Percentiles rank a stretch among this genome's conserved stretches.
Evolutionary conservation across 30 jellyfish, hydroid and myxozoan genomes (phyloP).

Genomic region (Rhopilema esculentum): DNA sequence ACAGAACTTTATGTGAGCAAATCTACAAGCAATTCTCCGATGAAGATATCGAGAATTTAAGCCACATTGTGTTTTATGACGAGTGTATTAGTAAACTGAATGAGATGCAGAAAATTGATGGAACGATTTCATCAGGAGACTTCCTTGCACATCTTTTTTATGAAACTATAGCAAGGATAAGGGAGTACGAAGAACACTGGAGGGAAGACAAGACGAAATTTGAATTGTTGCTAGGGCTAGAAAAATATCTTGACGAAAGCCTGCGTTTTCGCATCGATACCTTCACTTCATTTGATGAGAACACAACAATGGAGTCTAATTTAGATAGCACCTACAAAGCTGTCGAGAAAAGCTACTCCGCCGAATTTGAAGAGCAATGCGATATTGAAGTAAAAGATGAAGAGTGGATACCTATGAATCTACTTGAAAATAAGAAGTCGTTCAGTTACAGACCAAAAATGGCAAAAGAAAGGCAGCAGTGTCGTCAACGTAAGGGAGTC

Average conservation of each 20-base stretch:
- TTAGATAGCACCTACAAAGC: neutral
- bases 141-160: neutral
- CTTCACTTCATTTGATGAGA: conserved; percentile 9
- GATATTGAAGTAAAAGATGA: neutral
- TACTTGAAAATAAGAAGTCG: neutral
- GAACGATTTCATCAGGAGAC: conserved; percentile 3
- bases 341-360: neutral
- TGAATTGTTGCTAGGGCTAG: conserved; percentile 13
- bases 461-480: neutral
- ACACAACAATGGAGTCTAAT: neutral
- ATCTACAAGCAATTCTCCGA: conserved; percentile 20
- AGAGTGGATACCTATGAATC: conserved; percentile 16
- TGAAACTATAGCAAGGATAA: neutral
- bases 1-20: conserved; percentile 19
- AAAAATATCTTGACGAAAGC: conserved; percentile 1
- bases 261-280: conserved; percentile 1
- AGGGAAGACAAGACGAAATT: neutral
- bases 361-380: neutral
- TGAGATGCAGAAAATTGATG: conserved; percentile 23
- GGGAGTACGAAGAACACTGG: neutral
- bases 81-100: conserved; percentile 3
- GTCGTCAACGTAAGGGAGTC: neutral
- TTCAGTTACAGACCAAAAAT: too few species aligned
- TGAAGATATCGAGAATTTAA: conserved; percentile 13
- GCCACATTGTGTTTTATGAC: conserved; percentile 36